Percentiles rank a stretch among this genome's conserved stretches.
Evolutionary conservation across 2,888 invertebrate genomes (phyloP).

Genomic region (Dicycla oo): DNA sequence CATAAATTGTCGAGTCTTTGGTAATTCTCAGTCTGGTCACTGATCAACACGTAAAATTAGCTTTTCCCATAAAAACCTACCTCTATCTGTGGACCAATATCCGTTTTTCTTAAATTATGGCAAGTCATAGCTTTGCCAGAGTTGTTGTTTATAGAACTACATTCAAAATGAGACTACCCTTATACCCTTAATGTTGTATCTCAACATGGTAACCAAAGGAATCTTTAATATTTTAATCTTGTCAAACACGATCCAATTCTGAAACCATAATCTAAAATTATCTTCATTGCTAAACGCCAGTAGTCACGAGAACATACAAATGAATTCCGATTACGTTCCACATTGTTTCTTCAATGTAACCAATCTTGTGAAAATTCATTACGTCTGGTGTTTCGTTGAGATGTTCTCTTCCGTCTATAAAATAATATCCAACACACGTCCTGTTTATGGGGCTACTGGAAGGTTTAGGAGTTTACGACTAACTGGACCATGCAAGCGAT

Average conservation of each 20-base stretch:
- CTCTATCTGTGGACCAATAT: not conserved
- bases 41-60: slow-evolving; percentile 57
- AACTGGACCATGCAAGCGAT: slow-evolving; percentile 61
- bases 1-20: slow-evolving; percentile 64
- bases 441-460: slow-evolving; percentile 30
- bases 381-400: slow-evolving; percentile 19
- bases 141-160: not conserved
- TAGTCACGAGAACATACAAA: slow-evolving; percentile 37
- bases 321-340: slow-evolving; percentile 24
- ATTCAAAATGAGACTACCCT: not conserved
- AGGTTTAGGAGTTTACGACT: slow-evolving; percentile 38
- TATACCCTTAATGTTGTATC: no score
- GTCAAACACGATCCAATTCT: slow-evolving; percentile 11
- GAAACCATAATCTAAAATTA: slow-evolving; percentile 46
- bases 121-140: not conserved
- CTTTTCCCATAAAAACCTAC: slow-evolving; percentile 26
- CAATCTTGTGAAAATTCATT: slow-evolving; percentile 35
- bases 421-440: slow-evolving; percentile 47
- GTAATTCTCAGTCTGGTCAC: slow-evolving; percentile 64
- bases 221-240: not conserved
- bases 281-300: slow-evolving; percentile 19
- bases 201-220: not conserved
- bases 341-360: slow-evolving; percentile 32
- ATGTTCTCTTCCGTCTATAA: slow-evolving; percentile 11
- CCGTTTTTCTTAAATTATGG: not conserved